Conservation (phyloP, 2,797 vertebrate species). For the Percopsis omiscomaycus region DNA sequence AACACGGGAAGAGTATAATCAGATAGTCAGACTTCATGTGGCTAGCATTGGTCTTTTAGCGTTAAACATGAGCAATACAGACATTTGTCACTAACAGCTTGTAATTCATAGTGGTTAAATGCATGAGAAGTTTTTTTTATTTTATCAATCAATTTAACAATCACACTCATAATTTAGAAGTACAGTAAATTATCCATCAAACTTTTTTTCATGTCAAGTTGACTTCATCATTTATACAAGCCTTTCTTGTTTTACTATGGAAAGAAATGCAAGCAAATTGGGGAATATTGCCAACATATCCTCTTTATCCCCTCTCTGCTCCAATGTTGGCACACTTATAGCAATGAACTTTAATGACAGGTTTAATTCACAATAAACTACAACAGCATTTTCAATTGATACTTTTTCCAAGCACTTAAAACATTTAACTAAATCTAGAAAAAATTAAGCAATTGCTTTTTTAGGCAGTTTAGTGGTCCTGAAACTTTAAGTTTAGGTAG, state of each 20-base stretch:
- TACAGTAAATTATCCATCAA: constrained; percentile 36
- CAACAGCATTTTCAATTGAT: constrained; percentile 37
- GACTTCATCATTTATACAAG: constrained; percentile 37
- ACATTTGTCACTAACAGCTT: neutral
- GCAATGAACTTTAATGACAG: constrained; percentile 52
- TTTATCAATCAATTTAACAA: constrained; percentile 29
- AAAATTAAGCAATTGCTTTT: constrained; percentile 11
- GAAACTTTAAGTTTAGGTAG: constrained; percentile 13
- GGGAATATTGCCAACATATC: constrained; percentile 25
- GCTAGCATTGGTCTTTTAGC: neutral
- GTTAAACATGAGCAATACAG: neutral
- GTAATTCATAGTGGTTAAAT: constrained; percentile 5
- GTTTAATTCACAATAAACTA: constrained; percentile 53
- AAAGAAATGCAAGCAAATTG: constrained; percentile 37
- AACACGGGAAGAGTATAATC: neutral
- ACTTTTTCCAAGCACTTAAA: constrained; percentile 26
- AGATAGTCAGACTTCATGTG: too few relatives aligned
- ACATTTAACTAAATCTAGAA: constrained; percentile 31
- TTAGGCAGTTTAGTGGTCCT: neutral
- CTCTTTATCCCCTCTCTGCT: constrained; percentile 27
- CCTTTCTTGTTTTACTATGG: constrained; percentile 46
- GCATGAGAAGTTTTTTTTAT: constrained; percentile 14
- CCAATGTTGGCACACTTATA: constrained; percentile 21
- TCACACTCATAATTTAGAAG: constrained; percentile 43
- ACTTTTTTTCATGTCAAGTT: constrained; percentile 29